A percentile compares a stretch with the other conserved stretches of the same genome.
These are phyloP conservation scores for Lordiphosa fenestrarum DNA, from an alignment of 2,888 invertebrate genomes.

Conservation along the genomic window DNA sequence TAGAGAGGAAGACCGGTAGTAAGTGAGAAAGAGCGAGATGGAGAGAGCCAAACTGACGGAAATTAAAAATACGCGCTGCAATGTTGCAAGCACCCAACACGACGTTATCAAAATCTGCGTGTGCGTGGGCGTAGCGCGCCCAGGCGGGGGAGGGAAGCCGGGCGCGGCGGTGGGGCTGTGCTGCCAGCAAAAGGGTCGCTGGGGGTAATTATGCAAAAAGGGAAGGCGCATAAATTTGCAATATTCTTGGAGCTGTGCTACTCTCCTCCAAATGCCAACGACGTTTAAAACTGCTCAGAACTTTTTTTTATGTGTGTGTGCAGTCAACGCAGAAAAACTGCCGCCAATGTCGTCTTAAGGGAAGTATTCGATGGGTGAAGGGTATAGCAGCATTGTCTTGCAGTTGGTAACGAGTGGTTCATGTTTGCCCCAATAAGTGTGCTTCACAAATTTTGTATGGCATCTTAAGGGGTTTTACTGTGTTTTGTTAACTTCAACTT, in stretches of 20 bases:
- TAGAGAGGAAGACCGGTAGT: slow-evolving; percentile 21
- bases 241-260: slow-evolving; percentile 56
- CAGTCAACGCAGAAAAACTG: slow-evolving; percentile 23
- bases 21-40: slow-evolving; percentile 29
- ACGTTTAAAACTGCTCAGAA: slow-evolving; percentile 70
- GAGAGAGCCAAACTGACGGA: slow-evolving; percentile 50
- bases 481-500: no score
- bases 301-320: slow-evolving; percentile 9
- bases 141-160: background rate
- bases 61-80: slow-evolving; percentile 74
- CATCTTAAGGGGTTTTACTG: background rate
- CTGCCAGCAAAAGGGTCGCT: slow-evolving; percentile 34
- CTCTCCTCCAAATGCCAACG: slow-evolving; percentile 70
- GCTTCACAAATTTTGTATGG: background rate
- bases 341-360: slow-evolving; percentile 46
- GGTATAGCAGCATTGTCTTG: slow-evolving; percentile 2
- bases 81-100: slow-evolving; percentile 68
- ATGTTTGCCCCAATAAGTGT: slow-evolving; percentile 1
- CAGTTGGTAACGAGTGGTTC: background rate
- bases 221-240: slow-evolving; percentile 74
- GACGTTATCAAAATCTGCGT: slow-evolving; percentile 70
- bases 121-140: slow-evolving; percentile 22
- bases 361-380: slow-evolving; percentile 3
- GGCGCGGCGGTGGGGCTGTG: background rate
- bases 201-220: slow-evolving; percentile 70